Evolutionary conservation across 2,113 vertebrate species (phyloP).

Genomic region (Eulacestoma nigropectus): DNA sequence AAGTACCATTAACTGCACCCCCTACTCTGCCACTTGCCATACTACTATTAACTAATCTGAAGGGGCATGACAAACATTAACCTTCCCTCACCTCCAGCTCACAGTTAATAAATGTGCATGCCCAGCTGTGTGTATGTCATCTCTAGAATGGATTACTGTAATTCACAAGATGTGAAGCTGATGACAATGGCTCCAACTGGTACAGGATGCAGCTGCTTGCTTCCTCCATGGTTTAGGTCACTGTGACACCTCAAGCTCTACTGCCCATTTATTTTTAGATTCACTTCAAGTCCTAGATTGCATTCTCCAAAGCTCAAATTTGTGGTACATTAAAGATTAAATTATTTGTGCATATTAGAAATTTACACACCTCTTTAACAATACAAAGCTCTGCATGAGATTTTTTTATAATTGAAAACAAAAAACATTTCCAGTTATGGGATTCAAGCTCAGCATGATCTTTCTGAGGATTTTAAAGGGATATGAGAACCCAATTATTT

Average conservation of each 20-base stretch:
- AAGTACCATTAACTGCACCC: neutral
- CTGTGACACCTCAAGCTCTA: neutral
- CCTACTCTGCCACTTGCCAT: neutral
- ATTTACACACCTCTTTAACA: neutral
- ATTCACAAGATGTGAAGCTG: neutral
- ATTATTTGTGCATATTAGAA: neutral
- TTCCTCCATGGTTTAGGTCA: neutral
- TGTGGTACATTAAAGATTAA: neutral
- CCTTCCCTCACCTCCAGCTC: neutral
- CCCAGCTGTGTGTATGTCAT: neutral
- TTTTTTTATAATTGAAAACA: neutral
- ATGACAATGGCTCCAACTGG: neutral
- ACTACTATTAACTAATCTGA: neutral
- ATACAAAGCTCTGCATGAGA: neutral
- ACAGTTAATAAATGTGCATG: neutral
- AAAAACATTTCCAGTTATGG: neutral
- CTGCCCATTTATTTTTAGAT: neutral
- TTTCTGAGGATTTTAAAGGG: neutral
- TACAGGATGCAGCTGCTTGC: neutral
- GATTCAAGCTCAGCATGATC: neutral
- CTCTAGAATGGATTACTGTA: neutral
- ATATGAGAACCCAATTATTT: neutral
- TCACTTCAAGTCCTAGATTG: neutral
- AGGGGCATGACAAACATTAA: neutral
- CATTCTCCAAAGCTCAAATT: neutral